Percentiles rank a stretch among this genome's conserved stretches.
phyloP scores from a whole-genome alignment of 2,888 invertebrate genomes.

The Muschampia plurimacula region DNA sequence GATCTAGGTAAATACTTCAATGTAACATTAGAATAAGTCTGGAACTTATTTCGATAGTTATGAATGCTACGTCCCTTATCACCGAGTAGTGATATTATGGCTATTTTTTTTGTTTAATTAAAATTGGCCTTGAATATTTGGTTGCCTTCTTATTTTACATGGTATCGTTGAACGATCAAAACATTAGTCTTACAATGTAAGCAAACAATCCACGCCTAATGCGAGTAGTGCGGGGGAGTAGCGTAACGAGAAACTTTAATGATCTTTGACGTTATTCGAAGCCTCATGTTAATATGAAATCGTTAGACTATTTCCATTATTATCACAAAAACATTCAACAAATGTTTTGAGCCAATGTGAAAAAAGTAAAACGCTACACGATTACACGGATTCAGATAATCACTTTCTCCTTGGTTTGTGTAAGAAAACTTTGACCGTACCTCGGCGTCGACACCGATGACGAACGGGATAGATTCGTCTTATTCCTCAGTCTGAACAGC shows the following conservation, averaged over 20 bases:
- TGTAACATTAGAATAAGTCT: too few relatives aligned
- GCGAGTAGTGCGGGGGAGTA: constrained; percentile 17
- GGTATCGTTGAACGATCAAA: not conserved
- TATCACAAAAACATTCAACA: not conserved
- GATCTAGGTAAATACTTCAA: too few relatives aligned
- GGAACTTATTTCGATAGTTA: too few relatives aligned
- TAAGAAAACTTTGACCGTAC: constrained; percentile 51
- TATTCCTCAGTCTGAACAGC: constrained; percentile 65
- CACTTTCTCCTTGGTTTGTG: constrained; percentile 25
- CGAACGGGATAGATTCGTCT: constrained; percentile 66
- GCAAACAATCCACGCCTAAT: constrained; percentile 8
- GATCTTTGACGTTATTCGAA: constrained; percentile 8
- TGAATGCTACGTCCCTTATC: not conserved
- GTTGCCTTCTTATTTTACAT: not conserved
- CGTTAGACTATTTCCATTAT: not conserved
- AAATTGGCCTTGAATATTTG: not conserved
- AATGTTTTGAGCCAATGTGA: not conserved
- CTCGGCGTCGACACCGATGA: constrained; percentile 77
- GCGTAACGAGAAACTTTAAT: not conserved
- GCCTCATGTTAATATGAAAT: not conserved
- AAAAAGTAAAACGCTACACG: constrained; percentile 1
- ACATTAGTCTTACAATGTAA: constrained; percentile 12
- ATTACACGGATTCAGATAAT: not conserved
- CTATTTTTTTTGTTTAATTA: not conserved
- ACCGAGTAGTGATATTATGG: not conserved